Base-by-base conservation (phyloP, 2,113 vertebrate species). In the Genyomyrus donnyi region DNA sequence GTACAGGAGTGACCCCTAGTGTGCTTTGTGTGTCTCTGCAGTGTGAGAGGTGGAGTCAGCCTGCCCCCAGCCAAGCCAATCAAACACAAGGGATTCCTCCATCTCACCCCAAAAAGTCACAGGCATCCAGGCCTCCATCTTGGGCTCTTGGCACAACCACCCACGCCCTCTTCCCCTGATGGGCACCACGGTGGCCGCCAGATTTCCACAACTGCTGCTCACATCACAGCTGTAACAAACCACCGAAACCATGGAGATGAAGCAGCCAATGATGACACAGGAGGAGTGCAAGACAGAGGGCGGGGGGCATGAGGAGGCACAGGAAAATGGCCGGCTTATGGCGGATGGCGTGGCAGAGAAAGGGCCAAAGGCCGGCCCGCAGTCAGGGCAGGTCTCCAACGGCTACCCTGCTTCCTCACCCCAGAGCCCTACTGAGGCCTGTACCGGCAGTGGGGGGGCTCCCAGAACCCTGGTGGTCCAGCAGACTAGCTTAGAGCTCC, bases 171-270 rank as follows among this genome's bases (percentile, higher is more conserved):
- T n/a, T 91, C 91, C 93, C 95, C 95, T 95, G 74, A 96, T 96
- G 96, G 96, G 95, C 94, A 17, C 94, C 92, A 85, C 85, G 94
- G 93, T 93, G 92, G 91, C 85, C 90, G 91, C 90, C 92, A 93
- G 91, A 92, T 93, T 93, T 92, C 93, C 93, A 92, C 91, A 92
- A 49, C 89, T 87, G 53, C 56, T 90, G 24, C 91, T 83, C 52
- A 91, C 89, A 52, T 92, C 93, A 91, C 92, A 90, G 49, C 92
- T 92, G 89, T 90, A 92, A 91, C 89, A 84, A 56, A 31, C 93
- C 92, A 91, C 56, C 56, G 0, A 90, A 58, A 93, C 93, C 85
- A 99, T 99, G 98, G 98, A 99, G 95, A 96, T 95, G 91, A 94
- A 97, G 91, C 95, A 95, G 89, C 93, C 90, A 90, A 94, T 92